Percentiles rank a stretch among this genome's conserved stretches.
These are phyloP conservation scores for Ophion slaviceki DNA, from an alignment of 2,888 invertebrate genomes.

Conservation along the genomic window DNA sequence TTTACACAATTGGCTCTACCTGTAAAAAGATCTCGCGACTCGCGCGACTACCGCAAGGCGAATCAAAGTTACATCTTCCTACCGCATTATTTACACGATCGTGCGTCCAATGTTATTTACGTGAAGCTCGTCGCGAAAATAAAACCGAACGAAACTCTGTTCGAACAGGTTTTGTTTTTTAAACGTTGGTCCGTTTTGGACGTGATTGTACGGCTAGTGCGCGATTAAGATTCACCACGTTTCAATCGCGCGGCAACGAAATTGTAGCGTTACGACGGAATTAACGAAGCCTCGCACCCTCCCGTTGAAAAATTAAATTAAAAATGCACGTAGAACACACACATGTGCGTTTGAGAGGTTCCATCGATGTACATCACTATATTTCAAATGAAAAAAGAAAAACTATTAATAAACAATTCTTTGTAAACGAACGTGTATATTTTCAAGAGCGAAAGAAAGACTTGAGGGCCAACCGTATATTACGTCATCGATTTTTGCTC, in stretches of 20 bases:
- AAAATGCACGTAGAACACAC: conserved; percentile 27
- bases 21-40: not conserved
- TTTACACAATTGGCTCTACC: not conserved
- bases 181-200: not conserved
- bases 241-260: conserved; percentile 8
- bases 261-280: conserved; percentile 19
- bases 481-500: too few species aligned
- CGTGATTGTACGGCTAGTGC: not conserved
- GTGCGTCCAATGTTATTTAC: not conserved
- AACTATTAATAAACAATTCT: conserved; percentile 74
- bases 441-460: not conserved
- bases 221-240: conserved; percentile 31
- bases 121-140: not conserved
- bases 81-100: not conserved
- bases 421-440: conserved; percentile 63
- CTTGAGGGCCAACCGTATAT: not conserved
- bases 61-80: not conserved
- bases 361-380: conserved; percentile 75
- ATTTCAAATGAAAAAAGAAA: conserved; percentile 63
- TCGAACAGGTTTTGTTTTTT: not conserved
- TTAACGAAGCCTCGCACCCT: conserved; percentile 27
- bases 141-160: not conserved
- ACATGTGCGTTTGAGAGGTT: conserved; percentile 64
- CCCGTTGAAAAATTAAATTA: conserved; percentile 1
- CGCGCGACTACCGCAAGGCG: not conserved